These are phyloP conservation scores for Antennarius maculatus DNA, from an alignment of 2,797 vertebrate species.

Conservation along the genomic window DNA sequence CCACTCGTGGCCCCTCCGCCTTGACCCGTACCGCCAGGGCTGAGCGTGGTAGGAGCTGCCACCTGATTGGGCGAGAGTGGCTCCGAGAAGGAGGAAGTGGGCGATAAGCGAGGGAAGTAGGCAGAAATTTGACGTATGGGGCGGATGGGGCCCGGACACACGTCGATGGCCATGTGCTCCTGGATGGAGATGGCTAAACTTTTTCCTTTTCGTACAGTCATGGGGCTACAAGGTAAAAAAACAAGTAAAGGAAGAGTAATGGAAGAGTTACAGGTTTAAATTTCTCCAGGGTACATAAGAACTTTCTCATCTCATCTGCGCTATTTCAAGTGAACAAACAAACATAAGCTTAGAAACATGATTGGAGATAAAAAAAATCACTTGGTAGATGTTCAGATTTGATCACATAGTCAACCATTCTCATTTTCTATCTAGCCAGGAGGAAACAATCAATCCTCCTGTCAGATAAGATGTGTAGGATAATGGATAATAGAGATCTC, in stretches of 20 bases:
- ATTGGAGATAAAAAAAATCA: too few species aligned
- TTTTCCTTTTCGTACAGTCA: slow-evolving; percentile 79
- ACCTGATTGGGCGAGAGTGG: slow-evolving; percentile 66
- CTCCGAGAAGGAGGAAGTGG: slow-evolving; percentile 76
- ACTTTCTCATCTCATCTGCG: slow-evolving; percentile 13
- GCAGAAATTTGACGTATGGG: slow-evolving; percentile 87
- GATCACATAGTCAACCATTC: too few species aligned
- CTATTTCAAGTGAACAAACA: too few species aligned
- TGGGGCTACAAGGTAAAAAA: slow-evolving; percentile 62
- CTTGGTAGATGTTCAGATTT: too few species aligned
- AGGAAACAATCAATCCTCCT: slow-evolving; percentile 23
- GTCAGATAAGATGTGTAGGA: slow-evolving; percentile 33
- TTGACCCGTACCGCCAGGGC: slow-evolving; percentile 48
- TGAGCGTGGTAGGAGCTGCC: slow-evolving; percentile 55
- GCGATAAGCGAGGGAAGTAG: slow-evolving; percentile 87
- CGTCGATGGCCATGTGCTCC: slow-evolving; percentile 90
- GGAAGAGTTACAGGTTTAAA: too few species aligned
- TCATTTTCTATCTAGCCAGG: not conserved
- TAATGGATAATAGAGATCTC: slow-evolving; percentile 45
- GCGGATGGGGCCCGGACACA: slow-evolving; percentile 86
- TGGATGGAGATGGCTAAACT: slow-evolving; percentile 85
- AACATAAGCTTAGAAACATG: too few species aligned
- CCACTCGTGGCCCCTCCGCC: slow-evolving; percentile 45
- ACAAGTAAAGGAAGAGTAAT: not conserved
- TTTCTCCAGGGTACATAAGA: not conserved